Evolutionary conservation across 2,797 vertebrate genomes (phyloP).

Genomic region (Syndactyla subalaris): DNA sequence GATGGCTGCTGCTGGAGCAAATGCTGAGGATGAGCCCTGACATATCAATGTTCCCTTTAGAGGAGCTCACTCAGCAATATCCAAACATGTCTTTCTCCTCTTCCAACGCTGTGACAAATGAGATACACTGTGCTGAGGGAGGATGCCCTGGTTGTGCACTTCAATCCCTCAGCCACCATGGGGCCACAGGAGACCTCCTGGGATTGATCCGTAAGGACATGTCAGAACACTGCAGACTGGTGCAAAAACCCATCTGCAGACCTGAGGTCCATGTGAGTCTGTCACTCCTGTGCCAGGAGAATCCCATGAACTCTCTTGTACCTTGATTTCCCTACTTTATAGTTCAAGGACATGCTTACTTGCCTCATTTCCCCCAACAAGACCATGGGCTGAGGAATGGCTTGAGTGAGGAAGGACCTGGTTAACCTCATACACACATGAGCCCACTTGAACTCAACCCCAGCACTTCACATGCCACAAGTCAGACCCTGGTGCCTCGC

Average conservation of each 20-base stretch:
- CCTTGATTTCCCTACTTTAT: neutral
- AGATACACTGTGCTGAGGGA: neutral
- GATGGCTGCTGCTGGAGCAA: neutral
- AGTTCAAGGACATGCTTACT: rapidly evolving
- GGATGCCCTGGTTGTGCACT: rapidly evolving
- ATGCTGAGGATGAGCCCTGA: neutral
- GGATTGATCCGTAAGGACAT: rapidly evolving
- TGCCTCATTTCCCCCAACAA: rapidly evolving
- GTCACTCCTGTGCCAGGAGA: neutral
- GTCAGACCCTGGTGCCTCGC: neutral
- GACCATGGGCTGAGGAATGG: rapidly evolving
- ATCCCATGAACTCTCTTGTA: rapidly evolving
- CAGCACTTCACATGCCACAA: neutral
- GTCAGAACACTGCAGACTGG: rapidly evolving
- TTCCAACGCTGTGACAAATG: neutral
- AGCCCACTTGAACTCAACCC: neutral
- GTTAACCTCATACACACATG: rapidly evolving
- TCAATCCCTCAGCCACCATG: rapidly evolving
- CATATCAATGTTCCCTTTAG: neutral
- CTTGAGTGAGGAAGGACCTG: neutral
- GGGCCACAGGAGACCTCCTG: neutral
- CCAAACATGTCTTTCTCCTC: neutral
- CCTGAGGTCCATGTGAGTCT: neutral
- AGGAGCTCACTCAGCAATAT: neutral
- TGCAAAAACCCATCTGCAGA: neutral